Evolutionary conservation across 2,888 invertebrate species (phyloP).

Genomic region (Drosophila parthenogenetica): DNA sequence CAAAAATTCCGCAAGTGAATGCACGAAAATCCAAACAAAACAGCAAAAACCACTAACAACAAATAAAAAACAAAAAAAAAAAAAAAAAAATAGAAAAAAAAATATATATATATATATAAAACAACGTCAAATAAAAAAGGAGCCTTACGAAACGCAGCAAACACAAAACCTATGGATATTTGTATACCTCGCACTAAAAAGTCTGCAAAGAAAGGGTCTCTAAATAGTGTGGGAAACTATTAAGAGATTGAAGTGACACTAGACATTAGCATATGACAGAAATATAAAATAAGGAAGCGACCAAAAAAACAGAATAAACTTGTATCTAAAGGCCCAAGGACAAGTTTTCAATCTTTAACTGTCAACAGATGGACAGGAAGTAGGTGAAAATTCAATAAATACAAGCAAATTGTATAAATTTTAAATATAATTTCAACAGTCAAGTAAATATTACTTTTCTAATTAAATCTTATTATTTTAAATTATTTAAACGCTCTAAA

Average conservation of each 20-base stretch:
- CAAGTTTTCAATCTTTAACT: too few relatives aligned
- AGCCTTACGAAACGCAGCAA: conserved; percentile 31
- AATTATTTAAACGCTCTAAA: too few relatives aligned
- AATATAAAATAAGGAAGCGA: too few relatives aligned
- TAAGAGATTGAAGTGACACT: neutral
- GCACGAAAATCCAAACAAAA: conserved; percentile 78
- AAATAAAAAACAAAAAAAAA: conserved; percentile 18
- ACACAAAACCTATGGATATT: conserved; percentile 28
- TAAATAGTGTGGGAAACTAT: neutral
- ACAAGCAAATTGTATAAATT: too few relatives aligned
- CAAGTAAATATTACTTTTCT: too few relatives aligned
- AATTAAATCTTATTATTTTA: too few relatives aligned
- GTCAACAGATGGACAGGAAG: too few relatives aligned
- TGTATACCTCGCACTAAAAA: conserved; percentile 22
- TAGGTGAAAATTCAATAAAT: too few relatives aligned
- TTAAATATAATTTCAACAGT: too few relatives aligned
- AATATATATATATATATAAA: neutral
- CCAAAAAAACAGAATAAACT: too few relatives aligned
- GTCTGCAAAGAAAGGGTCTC: neutral
- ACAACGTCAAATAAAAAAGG: conserved; percentile 37
- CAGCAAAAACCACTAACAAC: conserved; percentile 51
- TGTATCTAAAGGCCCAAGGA: too few relatives aligned
- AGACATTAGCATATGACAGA: too few relatives aligned
- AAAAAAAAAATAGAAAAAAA: neutral
- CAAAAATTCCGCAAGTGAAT: conserved; percentile 79